Evolutionary conservation across 1,140 invertebrate genomes (phyloP).

Genomic region (Lordiphosa collinella): DNA sequence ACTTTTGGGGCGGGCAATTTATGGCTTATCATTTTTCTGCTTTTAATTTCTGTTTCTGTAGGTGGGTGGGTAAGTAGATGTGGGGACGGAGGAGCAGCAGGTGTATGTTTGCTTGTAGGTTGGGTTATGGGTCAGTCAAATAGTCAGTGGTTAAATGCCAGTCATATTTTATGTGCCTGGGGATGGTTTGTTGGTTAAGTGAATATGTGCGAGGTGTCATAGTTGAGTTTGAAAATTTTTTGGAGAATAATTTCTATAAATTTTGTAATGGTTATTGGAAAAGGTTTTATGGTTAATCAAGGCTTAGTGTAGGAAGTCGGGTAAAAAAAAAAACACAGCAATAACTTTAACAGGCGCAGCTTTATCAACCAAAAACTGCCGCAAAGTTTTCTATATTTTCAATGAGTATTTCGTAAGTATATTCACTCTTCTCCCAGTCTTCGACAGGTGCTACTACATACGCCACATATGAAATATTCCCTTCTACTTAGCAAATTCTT

Average conservation of each 20-base stretch:
- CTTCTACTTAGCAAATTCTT: constrained; percentile 22
- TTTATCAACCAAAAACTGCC: no score
- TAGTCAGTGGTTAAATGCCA: constrained; percentile 1
- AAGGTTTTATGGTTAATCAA: no score
- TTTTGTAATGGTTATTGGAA: no score
- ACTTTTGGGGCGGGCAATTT: constrained; percentile 38
- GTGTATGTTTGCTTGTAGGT: neutral
- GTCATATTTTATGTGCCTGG: neutral
- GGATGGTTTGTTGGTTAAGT: neutral
- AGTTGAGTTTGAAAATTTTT: no score
- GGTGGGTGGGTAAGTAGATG: constrained; percentile 26
- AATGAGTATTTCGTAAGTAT: no score
- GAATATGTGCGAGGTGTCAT: no score
- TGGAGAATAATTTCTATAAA: no score
- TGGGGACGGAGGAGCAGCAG: constrained; percentile 11
- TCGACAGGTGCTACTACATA: constrained; percentile 36
- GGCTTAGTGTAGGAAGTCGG: no score
- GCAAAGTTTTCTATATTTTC: no score
- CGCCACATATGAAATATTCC: neutral
- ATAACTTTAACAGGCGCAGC: no score
- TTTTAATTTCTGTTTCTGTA: constrained; percentile 31
- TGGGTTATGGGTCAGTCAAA: constrained; percentile 37
- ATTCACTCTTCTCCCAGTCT: neutral
- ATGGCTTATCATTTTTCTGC: constrained; percentile 58
- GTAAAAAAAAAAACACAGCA: no score